Evolutionary conservation across 2,113 vertebrate genomes (phyloP).

Genomic region (Brevimyrus niger): DNA sequence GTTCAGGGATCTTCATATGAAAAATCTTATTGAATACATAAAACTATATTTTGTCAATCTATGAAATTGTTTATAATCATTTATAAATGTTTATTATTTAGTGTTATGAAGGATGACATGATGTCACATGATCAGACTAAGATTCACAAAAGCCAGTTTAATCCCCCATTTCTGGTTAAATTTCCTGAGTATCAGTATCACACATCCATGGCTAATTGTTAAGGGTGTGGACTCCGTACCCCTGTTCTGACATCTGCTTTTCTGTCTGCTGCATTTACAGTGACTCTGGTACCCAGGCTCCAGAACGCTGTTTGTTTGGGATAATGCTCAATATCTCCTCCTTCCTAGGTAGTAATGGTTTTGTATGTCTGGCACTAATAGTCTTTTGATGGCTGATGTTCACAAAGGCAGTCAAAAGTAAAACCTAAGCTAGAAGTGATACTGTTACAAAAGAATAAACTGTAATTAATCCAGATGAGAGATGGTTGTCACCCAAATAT

Average conservation of each 20-base stretch:
- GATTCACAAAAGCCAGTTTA: not conserved
- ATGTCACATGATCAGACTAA: not conserved
- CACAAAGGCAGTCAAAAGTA: not conserved
- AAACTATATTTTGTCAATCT: not conserved
- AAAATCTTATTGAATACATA: not conserved
- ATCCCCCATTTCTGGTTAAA: not conserved
- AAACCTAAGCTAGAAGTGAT: not conserved
- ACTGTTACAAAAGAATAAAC: not conserved
- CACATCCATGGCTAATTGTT: not conserved
- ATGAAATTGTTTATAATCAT: not conserved
- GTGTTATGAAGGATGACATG: not conserved
- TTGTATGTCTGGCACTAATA: constrained; percentile 10
- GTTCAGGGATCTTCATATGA: not conserved
- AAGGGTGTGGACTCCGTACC: not conserved
- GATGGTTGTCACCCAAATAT: not conserved
- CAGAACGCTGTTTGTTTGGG: constrained; percentile 89
- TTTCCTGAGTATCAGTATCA: not conserved
- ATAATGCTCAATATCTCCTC: constrained; percentile 81
- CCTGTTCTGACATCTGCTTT: not conserved
- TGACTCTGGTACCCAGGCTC: constrained; percentile 76
- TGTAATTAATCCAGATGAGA: not conserved
- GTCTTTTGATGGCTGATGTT: not conserved
- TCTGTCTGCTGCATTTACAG: constrained; percentile 50
- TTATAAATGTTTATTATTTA: not conserved
- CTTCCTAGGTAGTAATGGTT: constrained; percentile 66